A percentile compares a stretch with the other conserved stretches of the same genome.
Conservation (phyloP, 1,140 invertebrate genomes). For the Nymphalis io region DNA sequence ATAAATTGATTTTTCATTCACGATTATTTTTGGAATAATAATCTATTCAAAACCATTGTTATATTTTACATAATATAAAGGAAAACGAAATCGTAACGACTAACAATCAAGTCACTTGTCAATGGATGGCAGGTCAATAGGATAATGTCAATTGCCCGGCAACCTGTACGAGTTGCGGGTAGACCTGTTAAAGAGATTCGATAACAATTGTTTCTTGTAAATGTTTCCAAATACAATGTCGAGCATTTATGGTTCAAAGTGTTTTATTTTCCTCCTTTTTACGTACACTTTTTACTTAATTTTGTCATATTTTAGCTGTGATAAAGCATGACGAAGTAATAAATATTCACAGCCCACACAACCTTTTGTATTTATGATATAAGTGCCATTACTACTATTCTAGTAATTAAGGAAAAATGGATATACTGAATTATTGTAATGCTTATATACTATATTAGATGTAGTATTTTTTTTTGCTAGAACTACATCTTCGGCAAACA, state of each 20-base stretch:
- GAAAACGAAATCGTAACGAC: not conserved
- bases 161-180: conserved; percentile 40
- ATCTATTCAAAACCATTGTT: not conserved
- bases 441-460: too few species aligned
- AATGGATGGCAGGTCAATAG: conserved; percentile 29
- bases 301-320: too few species aligned
- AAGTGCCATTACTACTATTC: too few species aligned
- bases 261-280: conserved; percentile 53
- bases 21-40: not conserved
- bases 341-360: too few species aligned
- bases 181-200: conserved; percentile 40
- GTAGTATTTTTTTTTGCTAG: too few species aligned
- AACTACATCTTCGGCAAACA: too few species aligned
- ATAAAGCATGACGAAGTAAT: too few species aligned
- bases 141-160: conserved; percentile 36
- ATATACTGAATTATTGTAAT: too few species aligned
- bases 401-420: too few species aligned
- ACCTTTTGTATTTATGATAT: too few species aligned
- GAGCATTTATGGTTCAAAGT: conserved; percentile 66
- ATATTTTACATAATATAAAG: conserved; percentile 42
- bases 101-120: not conserved
- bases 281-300: not conserved
- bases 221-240: conserved; percentile 79
- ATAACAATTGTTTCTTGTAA: conserved; percentile 71
- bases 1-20: too few species aligned